Conservation (phyloP, 2,113 vertebrate species). For the Mugil cephalus region DNA sequence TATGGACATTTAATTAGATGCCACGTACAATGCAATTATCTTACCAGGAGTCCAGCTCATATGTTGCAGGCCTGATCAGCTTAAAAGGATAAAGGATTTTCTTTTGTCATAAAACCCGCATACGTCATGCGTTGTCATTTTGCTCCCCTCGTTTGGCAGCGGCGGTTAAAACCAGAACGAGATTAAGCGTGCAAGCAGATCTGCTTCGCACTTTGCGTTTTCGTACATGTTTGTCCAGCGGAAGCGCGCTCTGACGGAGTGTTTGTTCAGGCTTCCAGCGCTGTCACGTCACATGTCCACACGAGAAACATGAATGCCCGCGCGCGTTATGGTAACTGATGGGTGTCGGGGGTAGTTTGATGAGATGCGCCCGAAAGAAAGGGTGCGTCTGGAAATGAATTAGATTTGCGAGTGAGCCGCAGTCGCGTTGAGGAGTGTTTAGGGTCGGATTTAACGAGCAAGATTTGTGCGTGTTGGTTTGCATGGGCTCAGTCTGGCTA, state of each 20-base stretch:
- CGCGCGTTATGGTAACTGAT: constrained; percentile 12
- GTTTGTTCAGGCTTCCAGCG: constrained; percentile 17
- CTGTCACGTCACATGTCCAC: neutral
- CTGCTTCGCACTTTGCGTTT: neutral
- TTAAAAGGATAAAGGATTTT: constrained; percentile 60
- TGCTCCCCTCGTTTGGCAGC: constrained; percentile 24
- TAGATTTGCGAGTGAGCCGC: no score
- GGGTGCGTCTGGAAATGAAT: neutral
- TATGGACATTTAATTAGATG: constrained; percentile 84
- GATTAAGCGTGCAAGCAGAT: constrained; percentile 24
- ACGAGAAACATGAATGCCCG: neutral
- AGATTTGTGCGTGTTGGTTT: neutral
- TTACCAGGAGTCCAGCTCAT: constrained; percentile 68
- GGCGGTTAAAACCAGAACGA: constrained; percentile 16
- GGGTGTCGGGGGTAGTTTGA: constrained; percentile 17
- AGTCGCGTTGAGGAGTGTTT: no score
- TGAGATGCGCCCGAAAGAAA: constrained; percentile 32
- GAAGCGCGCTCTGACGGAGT: constrained; percentile 16
- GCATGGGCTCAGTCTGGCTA: no score
- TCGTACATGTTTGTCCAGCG: constrained; percentile 12
- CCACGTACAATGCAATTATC: constrained; percentile 83
- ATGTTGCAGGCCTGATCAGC: constrained; percentile 60
- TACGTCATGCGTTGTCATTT: constrained; percentile 23
- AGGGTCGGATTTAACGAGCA: neutral
- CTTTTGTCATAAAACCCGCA: constrained; percentile 53